A percentile compares a stretch with the other conserved stretches of the same genome.
Evolutionary conservation across 2,888 invertebrate genomes (phyloP).

Genomic region (Pristionchus fissidentatus): DNA sequence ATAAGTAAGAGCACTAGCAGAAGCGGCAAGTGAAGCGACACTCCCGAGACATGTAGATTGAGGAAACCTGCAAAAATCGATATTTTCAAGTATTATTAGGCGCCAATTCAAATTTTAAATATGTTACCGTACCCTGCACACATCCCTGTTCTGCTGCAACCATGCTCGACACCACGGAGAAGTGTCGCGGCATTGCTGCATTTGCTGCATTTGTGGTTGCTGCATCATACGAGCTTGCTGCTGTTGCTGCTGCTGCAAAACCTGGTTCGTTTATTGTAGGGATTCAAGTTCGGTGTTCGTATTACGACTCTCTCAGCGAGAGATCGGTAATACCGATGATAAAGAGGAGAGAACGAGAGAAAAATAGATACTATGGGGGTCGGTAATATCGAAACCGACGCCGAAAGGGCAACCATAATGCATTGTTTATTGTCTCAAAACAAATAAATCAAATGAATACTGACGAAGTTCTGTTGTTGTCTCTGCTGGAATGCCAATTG

Average conservation of each 20-base stretch:
- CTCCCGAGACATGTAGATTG: slow-evolving; percentile 74
- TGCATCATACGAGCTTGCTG: not conserved
- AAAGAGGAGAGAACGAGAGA: too few species aligned
- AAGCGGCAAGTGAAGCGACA: slow-evolving; percentile 71
- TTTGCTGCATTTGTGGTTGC: not conserved
- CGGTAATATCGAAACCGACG: too few species aligned
- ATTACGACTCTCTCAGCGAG: too few species aligned
- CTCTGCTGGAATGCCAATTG: slow-evolving; percentile 9
- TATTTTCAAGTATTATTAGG: not conserved
- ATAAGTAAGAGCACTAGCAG: slow-evolving; percentile 55
- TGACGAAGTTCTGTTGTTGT: slow-evolving; percentile 32
- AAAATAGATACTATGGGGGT: too few species aligned
- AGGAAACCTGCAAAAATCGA: slow-evolving; percentile 57
- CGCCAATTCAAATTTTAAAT: too few species aligned
- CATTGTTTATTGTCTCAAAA: too few species aligned
- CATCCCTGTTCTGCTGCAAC: slow-evolving; percentile 62
- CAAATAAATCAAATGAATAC: too few species aligned
- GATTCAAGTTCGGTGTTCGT: too few species aligned
- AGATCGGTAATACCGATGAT: too few species aligned
- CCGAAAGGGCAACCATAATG: too few species aligned
- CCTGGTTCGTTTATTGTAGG: too few species aligned
- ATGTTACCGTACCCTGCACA: slow-evolving; percentile 67
- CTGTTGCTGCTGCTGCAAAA: slow-evolving; percentile 17
- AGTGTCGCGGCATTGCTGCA: slow-evolving; percentile 57
- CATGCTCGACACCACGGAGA: slow-evolving; percentile 71